Percentiles rank a stretch among this genome's conserved stretches.
phyloP scores from a whole-genome alignment of 2,113 vertebrate genomes.

The Callorhinus ursinus region DNA sequence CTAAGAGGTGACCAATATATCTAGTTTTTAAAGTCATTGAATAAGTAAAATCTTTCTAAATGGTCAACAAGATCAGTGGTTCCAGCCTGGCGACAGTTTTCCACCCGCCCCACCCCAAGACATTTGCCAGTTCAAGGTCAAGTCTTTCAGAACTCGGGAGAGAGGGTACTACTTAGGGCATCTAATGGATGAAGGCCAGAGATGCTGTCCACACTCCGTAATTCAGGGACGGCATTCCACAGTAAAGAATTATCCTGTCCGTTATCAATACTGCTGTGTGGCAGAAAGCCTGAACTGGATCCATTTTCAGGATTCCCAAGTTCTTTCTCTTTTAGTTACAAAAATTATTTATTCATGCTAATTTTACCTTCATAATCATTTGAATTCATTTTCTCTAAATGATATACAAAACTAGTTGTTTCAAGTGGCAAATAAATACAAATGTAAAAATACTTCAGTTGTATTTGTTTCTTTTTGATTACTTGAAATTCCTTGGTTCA shows the following conservation, averaged over 20 bases:
- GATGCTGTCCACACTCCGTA: not conserved
- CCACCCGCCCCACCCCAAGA: rapidly evolving
- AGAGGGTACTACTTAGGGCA: not conserved
- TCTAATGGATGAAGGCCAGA: not conserved
- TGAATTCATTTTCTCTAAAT: not conserved
- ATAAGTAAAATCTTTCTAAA: not conserved
- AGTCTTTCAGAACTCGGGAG: not conserved
- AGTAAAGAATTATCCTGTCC: not conserved
- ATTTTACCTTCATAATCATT: not conserved
- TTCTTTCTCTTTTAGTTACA: not conserved
- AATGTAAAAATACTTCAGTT: not conserved
- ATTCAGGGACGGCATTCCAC: not conserved
- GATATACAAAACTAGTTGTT: not conserved
- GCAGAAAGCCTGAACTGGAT: not conserved
- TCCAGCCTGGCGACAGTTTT: not conserved
- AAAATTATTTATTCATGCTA: not conserved
- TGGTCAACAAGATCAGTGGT: not conserved
- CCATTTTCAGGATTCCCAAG: not conserved
- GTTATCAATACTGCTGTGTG: not conserved
- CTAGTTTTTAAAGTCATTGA: not conserved
- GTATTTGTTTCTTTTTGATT: not conserved
- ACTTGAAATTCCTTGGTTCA: not conserved
- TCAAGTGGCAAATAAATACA: not conserved
- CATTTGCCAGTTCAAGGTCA: not conserved
- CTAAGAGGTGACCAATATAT: not conserved